Percentiles rank a stretch among this genome's conserved stretches.
Conservation (phyloP, 2,888 invertebrate species). For the Lathronympha strigana region DNA sequence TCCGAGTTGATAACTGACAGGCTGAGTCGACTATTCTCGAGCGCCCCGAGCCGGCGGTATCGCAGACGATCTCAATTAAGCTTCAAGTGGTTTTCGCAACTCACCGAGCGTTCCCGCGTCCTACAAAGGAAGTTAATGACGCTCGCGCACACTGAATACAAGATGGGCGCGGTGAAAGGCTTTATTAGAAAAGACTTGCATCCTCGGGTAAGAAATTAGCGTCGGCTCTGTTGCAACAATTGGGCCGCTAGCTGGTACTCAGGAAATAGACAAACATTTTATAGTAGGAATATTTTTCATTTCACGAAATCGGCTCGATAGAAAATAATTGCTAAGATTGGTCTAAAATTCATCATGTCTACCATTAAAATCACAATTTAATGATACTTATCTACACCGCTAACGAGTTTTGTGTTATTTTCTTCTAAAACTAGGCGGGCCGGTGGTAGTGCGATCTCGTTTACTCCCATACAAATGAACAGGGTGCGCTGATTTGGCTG, state of each 20-base stretch:
- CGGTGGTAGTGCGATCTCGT: too few relatives aligned
- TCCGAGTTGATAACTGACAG: slow-evolving; percentile 54
- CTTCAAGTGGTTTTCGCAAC: slow-evolving; percentile 72
- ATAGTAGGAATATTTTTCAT: too few relatives aligned
- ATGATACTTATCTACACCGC: too few relatives aligned
- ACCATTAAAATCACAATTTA: too few relatives aligned
- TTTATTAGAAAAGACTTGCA: slow-evolving; percentile 68
- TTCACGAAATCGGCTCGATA: too few relatives aligned
- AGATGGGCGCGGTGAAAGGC: slow-evolving; percentile 61
- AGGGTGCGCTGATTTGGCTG: too few relatives aligned
- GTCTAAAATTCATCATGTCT: too few relatives aligned
- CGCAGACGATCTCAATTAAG: slow-evolving; percentile 72
- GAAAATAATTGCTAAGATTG: too few relatives aligned
- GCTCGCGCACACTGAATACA: slow-evolving; percentile 67
- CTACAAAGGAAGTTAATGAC: slow-evolving; percentile 76
- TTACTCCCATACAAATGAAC: too few relatives aligned
- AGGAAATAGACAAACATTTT: neutral
- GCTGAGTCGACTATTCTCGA: slow-evolving; percentile 54
- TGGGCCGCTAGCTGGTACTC: slow-evolving; percentile 12
- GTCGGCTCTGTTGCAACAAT: slow-evolving; percentile 34
- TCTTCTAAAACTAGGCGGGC: too few relatives aligned
- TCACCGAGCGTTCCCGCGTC: slow-evolving; percentile 61
- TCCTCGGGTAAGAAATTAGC: slow-evolving; percentile 58
- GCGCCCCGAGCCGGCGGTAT: slow-evolving; percentile 50
- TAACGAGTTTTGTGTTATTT: too few relatives aligned